A percentile compares a stretch with the other conserved stretches of the same genome.
These are phyloP conservation scores for Homarus americanus DNA, from an alignment of 1,140 invertebrate species.

Conservation along the genomic window DNA sequence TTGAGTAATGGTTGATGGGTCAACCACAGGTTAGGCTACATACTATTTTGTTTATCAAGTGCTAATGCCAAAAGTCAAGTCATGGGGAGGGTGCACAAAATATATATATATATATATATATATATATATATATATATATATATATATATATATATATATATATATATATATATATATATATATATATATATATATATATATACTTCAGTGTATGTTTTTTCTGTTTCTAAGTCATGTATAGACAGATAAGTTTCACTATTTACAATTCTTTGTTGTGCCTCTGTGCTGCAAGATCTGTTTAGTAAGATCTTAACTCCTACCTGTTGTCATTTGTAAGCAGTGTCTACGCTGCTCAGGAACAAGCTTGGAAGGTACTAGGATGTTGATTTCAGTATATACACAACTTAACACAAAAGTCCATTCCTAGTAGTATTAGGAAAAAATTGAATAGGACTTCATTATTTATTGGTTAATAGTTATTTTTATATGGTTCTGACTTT, in stretches of 20 bases:
- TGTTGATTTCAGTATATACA: neutral
- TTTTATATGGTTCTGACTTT: conserved; percentile 6
- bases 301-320: neutral
- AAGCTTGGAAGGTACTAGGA: neutral
- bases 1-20: neutral
- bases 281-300: neutral
- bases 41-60: neutral
- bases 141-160: neutral
- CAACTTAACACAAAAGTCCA: neutral
- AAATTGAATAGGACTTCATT: neutral
- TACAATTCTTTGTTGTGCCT: neutral
- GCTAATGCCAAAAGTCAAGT: neutral
- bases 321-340: neutral
- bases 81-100: neutral
- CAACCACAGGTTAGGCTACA: neutral
- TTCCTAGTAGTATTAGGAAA: conserved; percentile 10
- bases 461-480: conserved; percentile 18
- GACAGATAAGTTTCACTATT: neutral
- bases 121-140: neutral
- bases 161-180: neutral
- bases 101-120: neutral
- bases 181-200: neutral
- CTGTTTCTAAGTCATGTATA: neutral
- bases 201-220: neutral
- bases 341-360: neutral